These are phyloP conservation scores for Carterocephalus palaemon DNA, from an alignment of 2,888 invertebrate species.

Conservation along the genomic window DNA sequence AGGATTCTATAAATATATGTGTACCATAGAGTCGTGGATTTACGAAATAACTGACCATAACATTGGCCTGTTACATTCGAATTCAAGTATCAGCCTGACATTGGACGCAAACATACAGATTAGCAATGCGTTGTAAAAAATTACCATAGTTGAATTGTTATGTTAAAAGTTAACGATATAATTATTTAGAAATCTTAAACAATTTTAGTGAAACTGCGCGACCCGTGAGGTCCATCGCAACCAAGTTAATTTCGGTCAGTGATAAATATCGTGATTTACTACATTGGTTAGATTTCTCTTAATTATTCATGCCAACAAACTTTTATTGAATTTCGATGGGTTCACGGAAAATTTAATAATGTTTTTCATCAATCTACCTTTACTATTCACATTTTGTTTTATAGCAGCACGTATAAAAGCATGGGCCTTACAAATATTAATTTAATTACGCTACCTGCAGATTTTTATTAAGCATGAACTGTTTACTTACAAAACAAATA, in stretches of 20 bases:
- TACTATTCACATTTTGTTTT: too few relatives aligned
- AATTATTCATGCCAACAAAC: conserved; percentile 10
- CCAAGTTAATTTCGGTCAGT: conserved; percentile 5
- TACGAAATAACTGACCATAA: too few relatives aligned
- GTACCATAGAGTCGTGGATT: too few relatives aligned
- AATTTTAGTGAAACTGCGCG: neutral
- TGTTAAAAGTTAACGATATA: conserved; percentile 26
- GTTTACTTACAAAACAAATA: too few relatives aligned
- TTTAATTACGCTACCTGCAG: too few relatives aligned
- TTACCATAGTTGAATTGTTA: conserved; percentile 39
- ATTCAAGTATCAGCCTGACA: neutral
- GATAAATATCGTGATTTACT: conserved; percentile 9
- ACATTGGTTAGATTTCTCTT: conserved; percentile 1
- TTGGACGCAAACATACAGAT: neutral
- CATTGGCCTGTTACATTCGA: too few relatives aligned
- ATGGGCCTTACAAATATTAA: too few relatives aligned
- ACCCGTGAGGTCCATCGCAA: conserved; percentile 4
- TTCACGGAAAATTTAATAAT: conserved; percentile 10
- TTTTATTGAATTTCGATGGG: conserved; percentile 8
- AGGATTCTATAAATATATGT: too few relatives aligned
- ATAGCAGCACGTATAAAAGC: too few relatives aligned
- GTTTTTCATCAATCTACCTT: conserved; percentile 9
- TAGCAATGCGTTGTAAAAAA: conserved; percentile 5
- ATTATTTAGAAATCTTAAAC: conserved; percentile 16
- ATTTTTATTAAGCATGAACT: too few relatives aligned